These are phyloP conservation scores for Hippocampus barbouri DNA, from an alignment of 2,113 vertebrate species.

Conservation along the genomic window DNA sequence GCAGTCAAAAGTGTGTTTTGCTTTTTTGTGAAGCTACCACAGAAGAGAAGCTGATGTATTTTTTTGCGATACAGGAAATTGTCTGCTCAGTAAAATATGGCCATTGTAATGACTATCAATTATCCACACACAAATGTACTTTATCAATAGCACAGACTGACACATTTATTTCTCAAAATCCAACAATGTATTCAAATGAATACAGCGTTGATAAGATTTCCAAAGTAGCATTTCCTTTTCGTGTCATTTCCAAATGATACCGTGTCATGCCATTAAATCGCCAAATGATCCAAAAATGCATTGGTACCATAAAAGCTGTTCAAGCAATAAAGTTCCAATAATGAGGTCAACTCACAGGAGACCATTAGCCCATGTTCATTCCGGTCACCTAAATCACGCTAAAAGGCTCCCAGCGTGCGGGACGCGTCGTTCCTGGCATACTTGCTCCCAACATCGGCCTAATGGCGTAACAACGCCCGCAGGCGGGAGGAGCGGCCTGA, in stretches of 20 bases:
- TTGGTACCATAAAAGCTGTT: background rate
- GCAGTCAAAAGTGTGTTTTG: background rate
- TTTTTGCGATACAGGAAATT: background rate
- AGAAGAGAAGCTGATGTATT: background rate
- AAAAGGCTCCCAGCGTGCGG: background rate
- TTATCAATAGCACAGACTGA: too few species aligned
- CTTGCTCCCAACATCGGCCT: slow-evolving; percentile 24
- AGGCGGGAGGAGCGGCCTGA: slow-evolving; percentile 8
- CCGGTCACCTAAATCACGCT: background rate
- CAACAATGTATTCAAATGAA: too few species aligned
- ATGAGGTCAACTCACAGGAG: background rate
- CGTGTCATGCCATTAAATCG: background rate
- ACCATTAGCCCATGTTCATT: background rate
- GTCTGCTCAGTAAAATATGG: background rate
- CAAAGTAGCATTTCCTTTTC: too few species aligned
- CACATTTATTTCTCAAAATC: too few species aligned
- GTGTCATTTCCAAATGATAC: too few species aligned
- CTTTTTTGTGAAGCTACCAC: background rate
- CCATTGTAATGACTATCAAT: background rate
- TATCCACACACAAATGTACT: too few species aligned
- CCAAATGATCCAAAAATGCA: background rate
- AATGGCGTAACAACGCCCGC: slow-evolving; percentile 43
- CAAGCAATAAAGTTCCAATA: background rate
- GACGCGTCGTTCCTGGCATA: background rate
- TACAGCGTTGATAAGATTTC: too few species aligned